phyloP scores from a whole-genome alignment of 2,888 invertebrate genomes.

The Ophion ventricosus region DNA sequence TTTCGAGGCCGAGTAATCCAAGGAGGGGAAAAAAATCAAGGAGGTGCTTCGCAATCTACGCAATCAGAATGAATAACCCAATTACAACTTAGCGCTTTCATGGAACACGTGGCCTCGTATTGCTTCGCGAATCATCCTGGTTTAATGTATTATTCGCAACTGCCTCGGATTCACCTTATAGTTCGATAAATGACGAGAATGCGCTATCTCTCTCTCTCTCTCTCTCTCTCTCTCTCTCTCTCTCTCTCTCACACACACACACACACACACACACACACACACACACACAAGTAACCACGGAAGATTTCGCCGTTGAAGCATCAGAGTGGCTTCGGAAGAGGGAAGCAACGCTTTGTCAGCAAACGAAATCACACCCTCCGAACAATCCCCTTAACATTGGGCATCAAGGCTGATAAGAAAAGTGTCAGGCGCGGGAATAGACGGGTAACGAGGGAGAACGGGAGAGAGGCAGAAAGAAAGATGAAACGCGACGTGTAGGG shows the following conservation, averaged over 20 bases:
- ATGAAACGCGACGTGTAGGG: slow-evolving; percentile 9
- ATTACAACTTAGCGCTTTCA: slow-evolving; percentile 34
- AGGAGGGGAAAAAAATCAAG: background rate
- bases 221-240: background rate
- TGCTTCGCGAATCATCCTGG: slow-evolving; percentile 37
- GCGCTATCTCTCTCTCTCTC: background rate
- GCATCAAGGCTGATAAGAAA: slow-evolving; percentile 58
- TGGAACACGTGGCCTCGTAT: slow-evolving; percentile 24
- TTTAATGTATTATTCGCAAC: slow-evolving; percentile 29
- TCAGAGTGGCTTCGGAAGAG: slow-evolving; percentile 31
- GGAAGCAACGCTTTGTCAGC: slow-evolving; percentile 65
- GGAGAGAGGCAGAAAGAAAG: slow-evolving; percentile 29
- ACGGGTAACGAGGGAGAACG: slow-evolving; percentile 9
- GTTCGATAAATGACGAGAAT: slow-evolving; percentile 54
- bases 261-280: too few species aligned
- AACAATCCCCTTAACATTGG: slow-evolving; percentile 51
- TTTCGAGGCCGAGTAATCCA: slow-evolving; percentile 10
- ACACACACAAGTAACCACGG: background rate
- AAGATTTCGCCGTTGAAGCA: background rate
- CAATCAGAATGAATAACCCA: slow-evolving; percentile 28
- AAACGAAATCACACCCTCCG: slow-evolving; percentile 58
- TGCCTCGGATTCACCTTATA: slow-evolving; percentile 40
- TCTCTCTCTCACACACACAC: background rate
- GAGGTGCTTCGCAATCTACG: background rate
- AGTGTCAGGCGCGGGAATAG: slow-evolving; percentile 12